Evolutionary conservation across 2,113 vertebrate genomes (phyloP).

Genomic region (Scolopax mira): DNA sequence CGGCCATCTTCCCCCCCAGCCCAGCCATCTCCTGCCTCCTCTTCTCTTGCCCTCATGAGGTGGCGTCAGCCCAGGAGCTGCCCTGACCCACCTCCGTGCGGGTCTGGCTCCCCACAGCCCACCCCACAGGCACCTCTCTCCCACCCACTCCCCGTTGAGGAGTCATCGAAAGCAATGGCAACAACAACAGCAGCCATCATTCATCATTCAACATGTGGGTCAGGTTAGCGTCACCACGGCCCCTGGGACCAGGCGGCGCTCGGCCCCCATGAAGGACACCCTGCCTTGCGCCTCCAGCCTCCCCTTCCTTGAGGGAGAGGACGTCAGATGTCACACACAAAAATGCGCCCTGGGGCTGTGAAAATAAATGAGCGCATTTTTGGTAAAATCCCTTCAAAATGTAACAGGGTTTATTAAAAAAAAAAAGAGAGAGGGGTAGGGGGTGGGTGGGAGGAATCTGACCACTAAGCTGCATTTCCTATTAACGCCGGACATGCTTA

Average conservation of each 20-base stretch:
- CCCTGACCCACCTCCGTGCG: fast-evolving
- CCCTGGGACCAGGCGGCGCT: background rate
- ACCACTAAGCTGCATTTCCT: constrained; percentile 45
- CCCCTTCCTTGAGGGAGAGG: background rate
- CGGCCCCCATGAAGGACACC: background rate
- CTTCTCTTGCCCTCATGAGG: fast-evolving
- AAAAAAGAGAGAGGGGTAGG: background rate
- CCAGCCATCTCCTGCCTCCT: background rate
- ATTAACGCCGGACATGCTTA: constrained; percentile 28
- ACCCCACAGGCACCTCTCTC: background rate
- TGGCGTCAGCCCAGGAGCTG: fast-evolving
- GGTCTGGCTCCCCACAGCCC: fast-evolving
- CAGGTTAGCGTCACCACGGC: fast-evolving
- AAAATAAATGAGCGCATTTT: constrained; percentile 63
- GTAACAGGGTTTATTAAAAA: constrained; percentile 57
- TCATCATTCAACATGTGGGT: fast-evolving
- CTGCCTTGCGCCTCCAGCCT: background rate
- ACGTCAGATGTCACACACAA: constrained; percentile 16
- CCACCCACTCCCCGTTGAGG: background rate
- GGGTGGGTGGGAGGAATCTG: background rate
- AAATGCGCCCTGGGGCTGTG: constrained; percentile 37
- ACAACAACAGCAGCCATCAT: background rate
- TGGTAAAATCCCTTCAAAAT: constrained; percentile 69
- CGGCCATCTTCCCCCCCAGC: background rate
- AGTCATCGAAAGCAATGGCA: background rate